Evolutionary conservation across 2,113 vertebrate species (phyloP).

Genomic region (Festucalex cinctus): DNA sequence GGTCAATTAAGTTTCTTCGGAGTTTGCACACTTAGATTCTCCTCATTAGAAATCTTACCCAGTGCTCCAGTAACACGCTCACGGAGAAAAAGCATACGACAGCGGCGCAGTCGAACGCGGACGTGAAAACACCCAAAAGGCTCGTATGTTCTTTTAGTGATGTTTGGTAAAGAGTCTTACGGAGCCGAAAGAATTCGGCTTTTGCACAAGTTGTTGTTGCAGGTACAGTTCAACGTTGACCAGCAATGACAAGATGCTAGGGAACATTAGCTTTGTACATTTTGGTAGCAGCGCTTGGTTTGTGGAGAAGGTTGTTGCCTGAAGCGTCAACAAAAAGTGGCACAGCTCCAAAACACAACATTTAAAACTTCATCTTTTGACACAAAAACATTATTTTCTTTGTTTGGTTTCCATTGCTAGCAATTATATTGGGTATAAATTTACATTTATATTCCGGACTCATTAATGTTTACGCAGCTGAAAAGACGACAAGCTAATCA

Average conservation of each 20-base stretch:
- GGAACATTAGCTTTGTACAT: neutral
- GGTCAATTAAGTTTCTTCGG: conserved; percentile 27
- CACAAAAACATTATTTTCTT: neutral
- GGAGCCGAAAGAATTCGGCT: neutral
- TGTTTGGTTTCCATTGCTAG: neutral
- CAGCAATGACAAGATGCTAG: neutral
- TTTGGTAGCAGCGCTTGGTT: neutral
- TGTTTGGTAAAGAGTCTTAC: conserved; percentile 1
- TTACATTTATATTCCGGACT: neutral
- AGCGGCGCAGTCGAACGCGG: neutral
- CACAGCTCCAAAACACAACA: neutral
- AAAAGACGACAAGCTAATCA: neutral
- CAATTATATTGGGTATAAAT: neutral
- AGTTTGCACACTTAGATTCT: conserved; percentile 2
- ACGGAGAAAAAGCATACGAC: neutral
- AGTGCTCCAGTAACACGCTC: neutral
- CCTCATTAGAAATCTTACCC: conserved; percentile 7
- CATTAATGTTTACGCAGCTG: neutral
- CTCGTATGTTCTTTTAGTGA: neutral
- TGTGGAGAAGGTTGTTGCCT: neutral
- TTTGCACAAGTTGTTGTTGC: neutral
- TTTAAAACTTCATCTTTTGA: neutral
- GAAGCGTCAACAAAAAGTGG: neutral
- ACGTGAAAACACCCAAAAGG: neutral
- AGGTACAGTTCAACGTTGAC: neutral